These are phyloP conservation scores for Cavia porcellus DNA, from an alignment of 2,113 vertebrate species.

Conservation along the genomic window DNA sequence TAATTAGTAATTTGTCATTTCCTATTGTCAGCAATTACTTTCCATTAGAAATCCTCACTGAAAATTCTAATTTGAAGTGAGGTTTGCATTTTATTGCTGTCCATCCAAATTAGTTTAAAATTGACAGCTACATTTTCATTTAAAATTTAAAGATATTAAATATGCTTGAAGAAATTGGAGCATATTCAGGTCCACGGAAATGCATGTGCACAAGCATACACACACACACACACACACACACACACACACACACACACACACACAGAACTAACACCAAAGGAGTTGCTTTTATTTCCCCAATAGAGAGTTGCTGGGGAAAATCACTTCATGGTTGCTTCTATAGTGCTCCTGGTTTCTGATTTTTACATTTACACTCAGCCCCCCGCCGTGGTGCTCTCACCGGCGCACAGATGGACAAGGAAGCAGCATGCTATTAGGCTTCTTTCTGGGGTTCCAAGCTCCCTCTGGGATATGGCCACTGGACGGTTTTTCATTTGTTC, in stretches of 20 bases:
- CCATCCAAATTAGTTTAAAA: constrained; percentile 94
- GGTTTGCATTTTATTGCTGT: constrained; percentile 93
- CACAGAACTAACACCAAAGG: constrained; percentile 5
- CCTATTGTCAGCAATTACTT: constrained; percentile 95
- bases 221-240: background rate
- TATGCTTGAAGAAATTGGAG: constrained; percentile 85
- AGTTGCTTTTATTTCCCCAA: constrained; percentile 42
- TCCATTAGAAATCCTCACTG: constrained; percentile 93
- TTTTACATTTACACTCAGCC: constrained; percentile 58
- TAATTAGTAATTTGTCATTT: constrained; percentile 96
- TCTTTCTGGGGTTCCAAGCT: constrained; percentile 71
- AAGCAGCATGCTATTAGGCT: constrained; percentile 47
- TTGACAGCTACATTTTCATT: constrained; percentile 93
- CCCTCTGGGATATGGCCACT: constrained; percentile 58
- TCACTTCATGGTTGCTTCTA: background rate
- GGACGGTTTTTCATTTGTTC: constrained; percentile 72
- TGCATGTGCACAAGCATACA: fast-evolving
- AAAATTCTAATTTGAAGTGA: constrained; percentile 94
- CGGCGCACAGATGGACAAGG: background rate
- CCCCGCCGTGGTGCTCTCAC: constrained; percentile 17
- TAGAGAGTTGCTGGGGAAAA: constrained; percentile 40
- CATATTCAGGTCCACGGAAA: constrained; percentile 56
- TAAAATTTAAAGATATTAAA: constrained; percentile 88
- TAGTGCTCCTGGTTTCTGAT: constrained; percentile 66
- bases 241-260: background rate